These are phyloP conservation scores for Lasioglossum zephyrum DNA, from an alignment of 2,888 invertebrate species.

Conservation along the genomic window DNA sequence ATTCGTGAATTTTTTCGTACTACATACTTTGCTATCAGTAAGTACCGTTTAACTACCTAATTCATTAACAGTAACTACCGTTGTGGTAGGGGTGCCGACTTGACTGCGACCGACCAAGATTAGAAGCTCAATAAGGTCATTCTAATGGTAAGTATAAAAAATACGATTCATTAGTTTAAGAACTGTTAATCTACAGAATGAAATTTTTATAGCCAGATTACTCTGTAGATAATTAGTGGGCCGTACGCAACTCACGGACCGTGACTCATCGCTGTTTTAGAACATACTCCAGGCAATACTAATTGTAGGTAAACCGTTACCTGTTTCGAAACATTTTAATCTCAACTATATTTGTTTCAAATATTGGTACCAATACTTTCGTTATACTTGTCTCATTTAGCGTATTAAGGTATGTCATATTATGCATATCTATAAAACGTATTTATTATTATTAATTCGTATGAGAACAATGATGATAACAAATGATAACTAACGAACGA, in stretches of 20 bases:
- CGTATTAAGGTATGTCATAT: not conserved
- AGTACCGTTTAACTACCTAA: too few species aligned
- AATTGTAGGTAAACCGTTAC: not conserved
- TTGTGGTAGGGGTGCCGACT: too few species aligned
- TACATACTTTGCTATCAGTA: too few species aligned
- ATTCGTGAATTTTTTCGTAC: too few species aligned
- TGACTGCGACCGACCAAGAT: not conserved
- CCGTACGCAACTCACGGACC: slow-evolving; percentile 1
- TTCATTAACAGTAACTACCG: too few species aligned
- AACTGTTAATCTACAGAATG: not conserved
- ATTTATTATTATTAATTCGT: not conserved
- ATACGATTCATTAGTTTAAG: not conserved
- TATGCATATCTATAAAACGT: not conserved
- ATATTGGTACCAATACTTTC: not conserved
- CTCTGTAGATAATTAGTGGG: slow-evolving; percentile 1
- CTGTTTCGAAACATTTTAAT: not conserved
- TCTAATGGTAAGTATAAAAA: not conserved
- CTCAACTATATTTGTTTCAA: not conserved
- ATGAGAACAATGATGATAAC: too few species aligned
- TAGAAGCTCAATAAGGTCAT: not conserved
- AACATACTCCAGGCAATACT: not conserved
- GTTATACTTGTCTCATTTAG: not conserved
- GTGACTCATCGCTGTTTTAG: not conserved
- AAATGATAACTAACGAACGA: too few species aligned
- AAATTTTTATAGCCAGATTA: not conserved